Evolutionary conservation across 2,797 vertebrate species (phyloP).

Genomic region (Champsocephalus gunnari): DNA sequence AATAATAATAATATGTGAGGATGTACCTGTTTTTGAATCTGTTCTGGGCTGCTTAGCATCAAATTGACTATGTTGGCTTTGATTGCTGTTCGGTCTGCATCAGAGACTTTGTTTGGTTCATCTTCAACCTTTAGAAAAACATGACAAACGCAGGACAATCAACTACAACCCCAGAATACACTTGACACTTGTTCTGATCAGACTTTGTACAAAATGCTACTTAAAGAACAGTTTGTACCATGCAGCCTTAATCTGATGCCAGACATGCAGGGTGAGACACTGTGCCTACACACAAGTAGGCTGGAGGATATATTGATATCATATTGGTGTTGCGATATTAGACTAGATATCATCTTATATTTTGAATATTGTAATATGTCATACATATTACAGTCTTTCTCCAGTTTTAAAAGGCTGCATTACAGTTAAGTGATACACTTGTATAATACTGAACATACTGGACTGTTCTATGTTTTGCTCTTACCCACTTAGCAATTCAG

Average conservation of each 20-base stretch:
- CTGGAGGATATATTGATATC: no score
- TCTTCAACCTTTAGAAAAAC: constrained; percentile 88
- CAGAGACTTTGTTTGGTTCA: constrained; percentile 98
- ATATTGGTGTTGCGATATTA: no score
- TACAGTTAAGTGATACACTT: no score
- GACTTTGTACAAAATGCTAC: not conserved
- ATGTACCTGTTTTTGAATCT: constrained; percentile 98
- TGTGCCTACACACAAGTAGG: not conserved
- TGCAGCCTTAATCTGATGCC: not conserved
- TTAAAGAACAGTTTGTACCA: not conserved
- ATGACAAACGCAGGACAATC: constrained; percentile 8
- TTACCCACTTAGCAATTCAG: no score
- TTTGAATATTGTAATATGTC: no score
- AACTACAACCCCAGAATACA: not conserved
- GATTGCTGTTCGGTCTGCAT: constrained; percentile 92
- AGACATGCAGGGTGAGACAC: not conserved
- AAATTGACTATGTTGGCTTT: constrained; percentile 98
- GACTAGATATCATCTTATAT: no score
- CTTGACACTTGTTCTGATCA: not conserved
- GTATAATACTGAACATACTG: no score
- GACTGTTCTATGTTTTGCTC: no score
- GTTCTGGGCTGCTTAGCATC: constrained; percentile 98
- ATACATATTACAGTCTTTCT: no score
- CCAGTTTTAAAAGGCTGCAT: no score
- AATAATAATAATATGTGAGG: not conserved